Evolutionary conservation across 2,113 vertebrate genomes (phyloP), one percentile per base, ranked within the genome.

Genomic region (Bujurquina vittata): DNA sequence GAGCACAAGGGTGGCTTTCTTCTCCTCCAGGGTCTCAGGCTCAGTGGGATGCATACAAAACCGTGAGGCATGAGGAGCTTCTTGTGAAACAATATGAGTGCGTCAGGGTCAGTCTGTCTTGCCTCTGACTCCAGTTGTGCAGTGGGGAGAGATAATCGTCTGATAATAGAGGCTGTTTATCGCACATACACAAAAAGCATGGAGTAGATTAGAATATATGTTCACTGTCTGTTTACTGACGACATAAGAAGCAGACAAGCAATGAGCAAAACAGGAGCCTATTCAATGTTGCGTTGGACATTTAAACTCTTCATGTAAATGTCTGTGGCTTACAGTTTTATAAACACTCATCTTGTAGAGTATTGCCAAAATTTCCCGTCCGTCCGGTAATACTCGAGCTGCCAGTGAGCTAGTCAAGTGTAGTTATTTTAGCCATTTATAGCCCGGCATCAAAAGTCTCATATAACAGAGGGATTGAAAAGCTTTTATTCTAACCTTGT

Each of bases 41-140:
- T 83, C 86, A 92, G 72, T 85, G 85, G 87, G 81, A 87, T 89
- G 67, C 69, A 76, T 33, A 80, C 65, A 92, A 49, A 91, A 59
- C 75, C 55, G 33, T 74, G 43, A 63, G 73, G 56, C 69, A 74
- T 40, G 15, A 83, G 77, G 85, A 86, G 83, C 79, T 87, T 85
- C 81, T 83, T 37, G 54, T 89, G 89, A 92, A 93, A 90, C 72
- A 85, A 56, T 84, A 84, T 81, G 76, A 87, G 75, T 31, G 84
- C 74, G 75, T 93, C 85, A 84, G 85, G 91, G 94, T 92, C 84
- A 91, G 85, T 81, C 63, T 54, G 87, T 83, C 79, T 84, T 82
- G 82, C 84, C 86, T 77, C 54, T 76, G 80, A 78, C 85, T 77
- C 35, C 74, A 31, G 23, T 23, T 40, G 75, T 67, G 26, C 31